phyloP scores from a whole-genome alignment of 2,888 invertebrate genomes.

The Merodon equestris region DNA sequence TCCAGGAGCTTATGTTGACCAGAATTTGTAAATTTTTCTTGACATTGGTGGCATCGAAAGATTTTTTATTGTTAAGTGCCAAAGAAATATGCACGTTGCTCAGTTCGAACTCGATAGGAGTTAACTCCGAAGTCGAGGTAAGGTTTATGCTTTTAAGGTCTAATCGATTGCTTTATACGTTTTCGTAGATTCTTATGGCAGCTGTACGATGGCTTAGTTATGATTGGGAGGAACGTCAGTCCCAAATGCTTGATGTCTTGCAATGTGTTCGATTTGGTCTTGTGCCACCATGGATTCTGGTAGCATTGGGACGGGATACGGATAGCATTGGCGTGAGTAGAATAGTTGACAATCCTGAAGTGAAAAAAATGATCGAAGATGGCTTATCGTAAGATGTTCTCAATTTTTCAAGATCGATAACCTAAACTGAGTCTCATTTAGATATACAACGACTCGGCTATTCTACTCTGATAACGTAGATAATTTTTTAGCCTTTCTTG shows the following conservation, averaged over 20 bases:
- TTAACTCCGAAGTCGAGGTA: conserved; percentile 83
- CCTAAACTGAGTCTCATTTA: conserved; percentile 72
- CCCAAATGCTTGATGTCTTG: conserved; percentile 82
- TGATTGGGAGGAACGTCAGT: conserved; percentile 83
- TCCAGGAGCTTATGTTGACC: conserved; percentile 79
- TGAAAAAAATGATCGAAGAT: conserved; percentile 89
- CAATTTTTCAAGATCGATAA: background rate
- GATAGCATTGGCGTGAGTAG: conserved; percentile 86
- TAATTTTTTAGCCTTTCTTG: conserved; percentile 86
- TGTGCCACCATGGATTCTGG: conserved; percentile 89
- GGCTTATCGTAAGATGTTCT: conserved; percentile 83
- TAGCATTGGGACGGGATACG: conserved; percentile 87
- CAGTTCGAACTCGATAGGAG: conserved; percentile 86
- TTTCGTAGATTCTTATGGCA: conserved; percentile 85
- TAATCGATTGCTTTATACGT: conserved; percentile 59
- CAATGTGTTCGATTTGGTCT: conserved; percentile 88
- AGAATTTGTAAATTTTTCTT: conserved; percentile 88
- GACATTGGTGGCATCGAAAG: conserved; percentile 86
- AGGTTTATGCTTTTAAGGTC: background rate
- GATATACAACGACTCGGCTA: conserved; percentile 88
- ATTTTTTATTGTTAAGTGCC: conserved; percentile 84
- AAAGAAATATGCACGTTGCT: conserved; percentile 85
- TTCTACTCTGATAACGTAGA: conserved; percentile 87
- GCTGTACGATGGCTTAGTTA: conserved; percentile 89
- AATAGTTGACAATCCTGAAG: conserved; percentile 83